phyloP scores from a whole-genome alignment of 2,113 vertebrate species.

The Lutjanus erythropterus region DNA sequence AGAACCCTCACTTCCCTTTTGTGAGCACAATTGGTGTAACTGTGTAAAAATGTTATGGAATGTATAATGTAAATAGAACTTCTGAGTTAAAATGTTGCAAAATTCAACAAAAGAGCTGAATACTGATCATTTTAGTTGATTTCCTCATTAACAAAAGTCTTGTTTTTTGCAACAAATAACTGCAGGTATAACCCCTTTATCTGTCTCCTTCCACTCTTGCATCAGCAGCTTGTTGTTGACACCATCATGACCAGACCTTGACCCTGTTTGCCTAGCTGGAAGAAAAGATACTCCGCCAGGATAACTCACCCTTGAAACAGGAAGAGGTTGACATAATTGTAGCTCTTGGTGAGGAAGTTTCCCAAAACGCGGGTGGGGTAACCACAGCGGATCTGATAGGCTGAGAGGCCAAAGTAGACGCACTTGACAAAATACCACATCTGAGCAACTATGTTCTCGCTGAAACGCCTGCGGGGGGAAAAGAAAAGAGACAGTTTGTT shows the following conservation, averaged over 20 bases:
- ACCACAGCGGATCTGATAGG: conserved; percentile 99
- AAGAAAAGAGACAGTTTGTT: conserved; percentile 2
- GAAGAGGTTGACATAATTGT: conserved; percentile 99
- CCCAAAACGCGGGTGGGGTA: conserved; percentile 98
- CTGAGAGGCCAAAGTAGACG: conserved; percentile 97
- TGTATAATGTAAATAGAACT: no score
- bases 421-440: conserved; percentile 99
- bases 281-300: not conserved
- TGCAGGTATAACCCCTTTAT: not conserved
- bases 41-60: no score
- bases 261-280: conserved; percentile 55
- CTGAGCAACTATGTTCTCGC: conserved; percentile 95
- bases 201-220: conserved; percentile 2
- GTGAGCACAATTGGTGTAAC: no score
- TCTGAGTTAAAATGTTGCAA: no score
- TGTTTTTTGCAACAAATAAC: not conserved
- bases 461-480: conserved; percentile 91
- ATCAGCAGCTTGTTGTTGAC: not conserved
- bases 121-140: not conserved
- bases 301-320: conserved; percentile 96
- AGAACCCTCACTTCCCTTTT: no score
- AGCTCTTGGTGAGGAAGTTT: conserved; percentile 99
- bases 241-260: not conserved
- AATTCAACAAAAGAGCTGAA: not conserved
- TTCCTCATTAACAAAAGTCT: not conserved